These are phyloP conservation scores for Catharus ustulatus DNA, from an alignment of 2,797 vertebrate genomes.

Conservation along the genomic window DNA sequence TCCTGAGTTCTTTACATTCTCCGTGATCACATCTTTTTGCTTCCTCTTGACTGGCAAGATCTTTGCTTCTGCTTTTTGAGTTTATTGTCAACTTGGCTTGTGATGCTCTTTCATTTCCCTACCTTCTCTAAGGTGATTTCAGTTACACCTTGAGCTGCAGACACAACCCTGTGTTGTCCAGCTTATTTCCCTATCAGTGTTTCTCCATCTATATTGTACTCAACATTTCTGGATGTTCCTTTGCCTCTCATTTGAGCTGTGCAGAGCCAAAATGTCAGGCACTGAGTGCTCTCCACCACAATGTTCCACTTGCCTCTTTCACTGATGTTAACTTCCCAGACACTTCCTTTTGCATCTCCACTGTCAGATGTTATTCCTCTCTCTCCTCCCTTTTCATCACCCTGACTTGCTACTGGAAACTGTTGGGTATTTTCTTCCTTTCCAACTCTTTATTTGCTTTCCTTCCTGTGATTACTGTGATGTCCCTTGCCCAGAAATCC, in stretches of 20 bases:
- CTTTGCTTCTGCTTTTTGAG: not conserved
- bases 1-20: not conserved
- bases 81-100: not conserved
- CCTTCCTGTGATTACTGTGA: not conserved
- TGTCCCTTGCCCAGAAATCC: not conserved
- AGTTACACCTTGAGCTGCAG: not conserved
- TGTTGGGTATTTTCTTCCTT: conserved; percentile 22
- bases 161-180: not conserved
- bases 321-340: not conserved
- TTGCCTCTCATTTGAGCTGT: not conserved
- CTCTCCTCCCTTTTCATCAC: not conserved
- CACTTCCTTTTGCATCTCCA: not conserved
- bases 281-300: not conserved
- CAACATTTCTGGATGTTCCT: not conserved
- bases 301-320: not conserved
- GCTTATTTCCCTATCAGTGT: not conserved
- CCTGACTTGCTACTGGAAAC: not conserved
- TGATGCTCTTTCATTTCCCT: not conserved
- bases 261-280: not conserved
- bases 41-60: not conserved
- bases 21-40: not conserved
- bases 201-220: not conserved
- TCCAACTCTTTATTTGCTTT: conserved; percentile 1
- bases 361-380: not conserved
- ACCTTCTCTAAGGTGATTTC: not conserved